Percentiles rank a stretch among this genome's conserved stretches.
phyloP scores from a whole-genome alignment of 2,113 vertebrate genomes.

The Cyanoliseus patagonus region DNA sequence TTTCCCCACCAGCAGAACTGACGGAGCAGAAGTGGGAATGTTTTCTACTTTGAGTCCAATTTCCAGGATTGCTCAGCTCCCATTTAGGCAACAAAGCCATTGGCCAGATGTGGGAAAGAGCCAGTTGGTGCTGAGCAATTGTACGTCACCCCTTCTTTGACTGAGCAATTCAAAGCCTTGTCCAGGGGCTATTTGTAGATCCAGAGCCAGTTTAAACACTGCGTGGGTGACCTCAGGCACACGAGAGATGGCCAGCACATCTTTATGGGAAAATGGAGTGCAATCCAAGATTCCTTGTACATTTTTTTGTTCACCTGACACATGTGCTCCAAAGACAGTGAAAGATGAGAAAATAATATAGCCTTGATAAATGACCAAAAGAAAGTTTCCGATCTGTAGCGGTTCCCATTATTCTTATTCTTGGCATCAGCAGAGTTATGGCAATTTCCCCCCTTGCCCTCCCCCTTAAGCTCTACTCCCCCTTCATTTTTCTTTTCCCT shows the following conservation, averaged over 20 bases:
- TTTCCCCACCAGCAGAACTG: not conserved
- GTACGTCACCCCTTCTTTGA: not conserved
- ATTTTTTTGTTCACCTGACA: slow-evolving; percentile 53
- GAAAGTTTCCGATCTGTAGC: slow-evolving; percentile 49
- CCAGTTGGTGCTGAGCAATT: not conserved
- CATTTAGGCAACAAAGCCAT: slow-evolving; percentile 5
- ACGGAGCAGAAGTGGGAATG: not conserved
- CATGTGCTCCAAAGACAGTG: slow-evolving; percentile 21
- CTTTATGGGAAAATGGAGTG: not conserved
- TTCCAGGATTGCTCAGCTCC: slow-evolving; percentile 20
- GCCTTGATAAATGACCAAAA: slow-evolving; percentile 55
- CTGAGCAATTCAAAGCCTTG: slow-evolving; percentile 17
- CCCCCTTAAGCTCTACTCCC: not conserved
- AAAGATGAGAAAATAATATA: slow-evolving; percentile 65
- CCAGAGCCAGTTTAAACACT: not conserved
- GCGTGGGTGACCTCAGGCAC: not conserved
- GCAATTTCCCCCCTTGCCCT: not conserved
- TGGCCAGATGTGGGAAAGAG: slow-evolving; percentile 31
- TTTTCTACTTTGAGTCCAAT: slow-evolving; percentile 17
- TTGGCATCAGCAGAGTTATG: slow-evolving; percentile 31
- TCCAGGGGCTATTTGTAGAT: slow-evolving; percentile 13
- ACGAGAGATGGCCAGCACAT: slow-evolving; percentile 6
- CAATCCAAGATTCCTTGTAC: slow-evolving; percentile 14
- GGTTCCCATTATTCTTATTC: slow-evolving; percentile 50
- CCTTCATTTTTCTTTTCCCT: not conserved